phyloP scores from a whole-genome alignment of 1,140 invertebrate genomes.

The Rhizoglyphus robini region DNA sequence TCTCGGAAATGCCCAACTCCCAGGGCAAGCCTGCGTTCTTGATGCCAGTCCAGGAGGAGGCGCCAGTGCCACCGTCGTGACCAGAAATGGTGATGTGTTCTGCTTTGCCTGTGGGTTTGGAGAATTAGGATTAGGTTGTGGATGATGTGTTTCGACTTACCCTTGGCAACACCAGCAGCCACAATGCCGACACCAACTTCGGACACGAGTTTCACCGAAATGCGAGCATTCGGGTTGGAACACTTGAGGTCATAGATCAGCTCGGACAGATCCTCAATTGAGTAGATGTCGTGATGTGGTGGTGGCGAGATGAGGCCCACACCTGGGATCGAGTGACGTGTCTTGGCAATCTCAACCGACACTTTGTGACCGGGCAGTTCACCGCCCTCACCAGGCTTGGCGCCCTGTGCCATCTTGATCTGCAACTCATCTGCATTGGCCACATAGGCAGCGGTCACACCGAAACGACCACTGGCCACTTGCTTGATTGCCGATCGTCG shows the following conservation, averaged over 20 bases:
- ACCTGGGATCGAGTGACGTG: constrained; percentile 84
- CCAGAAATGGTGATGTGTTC: constrained; percentile 41
- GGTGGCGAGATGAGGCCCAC: constrained; percentile 98
- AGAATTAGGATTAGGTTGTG: background rate
- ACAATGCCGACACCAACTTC: constrained; percentile 97
- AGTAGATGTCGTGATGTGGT: constrained; percentile 98
- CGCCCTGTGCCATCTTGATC: constrained; percentile 98
- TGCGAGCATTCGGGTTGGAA: constrained; percentile 83
- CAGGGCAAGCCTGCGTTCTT: constrained; percentile 41
- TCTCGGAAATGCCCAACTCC: constrained; percentile 41
- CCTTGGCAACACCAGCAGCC: constrained; percentile 89
- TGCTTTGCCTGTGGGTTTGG: constrained; percentile 34
- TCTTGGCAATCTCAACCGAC: constrained; percentile 84
- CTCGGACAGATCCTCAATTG: constrained; percentile 96
- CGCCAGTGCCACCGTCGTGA: constrained; percentile 42
- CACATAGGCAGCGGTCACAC: constrained; percentile 90
- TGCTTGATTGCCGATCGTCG: constrained; percentile 55
- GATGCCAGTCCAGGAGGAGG: constrained; percentile 41
- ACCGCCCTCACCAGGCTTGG: constrained; percentile 88
- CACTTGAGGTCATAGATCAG: constrained; percentile 97
- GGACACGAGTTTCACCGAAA: constrained; percentile 95
- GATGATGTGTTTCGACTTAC: constrained; percentile 34
- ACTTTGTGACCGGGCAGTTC: constrained; percentile 81
- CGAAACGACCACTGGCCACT: constrained; percentile 93
- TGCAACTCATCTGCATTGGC: constrained; percentile 91